Percentiles rank a stretch among this genome's conserved stretches.
These are phyloP conservation scores for Eupithecia pulchellata DNA, from an alignment of 2,888 invertebrate genomes.

Conservation along the genomic window DNA sequence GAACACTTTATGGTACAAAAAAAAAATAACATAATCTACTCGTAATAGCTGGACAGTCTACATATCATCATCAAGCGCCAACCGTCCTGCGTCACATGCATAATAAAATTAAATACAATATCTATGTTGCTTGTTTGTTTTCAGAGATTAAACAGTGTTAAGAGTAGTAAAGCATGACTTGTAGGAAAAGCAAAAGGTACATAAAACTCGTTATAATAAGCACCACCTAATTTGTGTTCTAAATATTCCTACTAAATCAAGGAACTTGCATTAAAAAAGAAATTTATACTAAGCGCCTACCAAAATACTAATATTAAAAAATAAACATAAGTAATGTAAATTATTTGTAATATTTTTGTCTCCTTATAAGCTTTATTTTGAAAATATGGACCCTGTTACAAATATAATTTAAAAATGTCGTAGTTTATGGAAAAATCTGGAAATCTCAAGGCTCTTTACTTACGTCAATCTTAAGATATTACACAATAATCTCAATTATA, in stretches of 20 bases:
- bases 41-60: too few species aligned
- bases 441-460: not conserved
- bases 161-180: slow-evolving; percentile 2
- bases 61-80: too few species aligned
- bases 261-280: not conserved
- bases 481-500: slow-evolving; percentile 23
- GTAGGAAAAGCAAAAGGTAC: not conserved
- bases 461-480: slow-evolving; percentile 11
- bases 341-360: not conserved
- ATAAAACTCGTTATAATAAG: not conserved
- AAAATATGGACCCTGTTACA: not conserved
- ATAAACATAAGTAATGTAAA: not conserved
- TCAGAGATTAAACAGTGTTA: slow-evolving; percentile 62
- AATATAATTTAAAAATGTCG: not conserved
- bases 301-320: not conserved
- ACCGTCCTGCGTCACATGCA: too few species aligned
- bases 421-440: slow-evolving; percentile 5
- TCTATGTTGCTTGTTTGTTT: too few species aligned
- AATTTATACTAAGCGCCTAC: not conserved
- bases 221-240: not conserved
- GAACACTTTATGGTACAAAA: too few species aligned
- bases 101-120: too few species aligned
- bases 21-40: too few species aligned
- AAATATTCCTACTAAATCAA: not conserved
- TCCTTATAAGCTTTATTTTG: not conserved